Percentiles rank a stretch among this genome's conserved stretches.
Evolutionary conservation across 2,888 invertebrate genomes (phyloP).

Genomic region (Spodoptera picta): DNA sequence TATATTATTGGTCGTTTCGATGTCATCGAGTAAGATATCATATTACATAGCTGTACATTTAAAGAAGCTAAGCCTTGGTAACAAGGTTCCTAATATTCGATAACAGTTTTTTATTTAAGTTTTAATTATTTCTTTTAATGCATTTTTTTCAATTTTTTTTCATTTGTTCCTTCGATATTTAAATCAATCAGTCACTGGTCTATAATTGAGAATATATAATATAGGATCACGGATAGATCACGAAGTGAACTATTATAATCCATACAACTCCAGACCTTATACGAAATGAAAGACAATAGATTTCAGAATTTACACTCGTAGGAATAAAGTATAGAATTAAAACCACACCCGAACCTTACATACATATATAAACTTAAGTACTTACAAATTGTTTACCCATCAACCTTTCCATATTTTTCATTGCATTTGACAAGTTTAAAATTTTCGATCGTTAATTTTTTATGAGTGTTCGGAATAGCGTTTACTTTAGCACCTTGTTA

Average conservation of each 20-base stretch:
- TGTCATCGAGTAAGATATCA: slow-evolving; percentile 29
- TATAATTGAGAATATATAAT: too few relatives aligned
- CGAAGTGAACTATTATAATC: too few relatives aligned
- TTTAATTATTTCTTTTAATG: background rate
- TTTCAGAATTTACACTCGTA: too few relatives aligned
- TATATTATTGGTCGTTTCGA: slow-evolving; percentile 19
- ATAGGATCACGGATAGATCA: too few relatives aligned
- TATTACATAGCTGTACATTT: slow-evolving; percentile 17
- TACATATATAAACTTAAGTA: slow-evolving; percentile 4
- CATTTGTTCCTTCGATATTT: too few relatives aligned
- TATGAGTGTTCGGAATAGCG: slow-evolving; percentile 77
- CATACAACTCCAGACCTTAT: slow-evolving; percentile 2
- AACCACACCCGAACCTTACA: background rate
- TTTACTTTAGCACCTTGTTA: slow-evolving; percentile 85
- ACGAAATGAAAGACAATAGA: too few relatives aligned
- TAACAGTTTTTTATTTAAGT: slow-evolving; percentile 9
- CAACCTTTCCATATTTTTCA: slow-evolving; percentile 57
- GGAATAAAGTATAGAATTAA: too few relatives aligned
- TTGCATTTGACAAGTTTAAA: slow-evolving; percentile 68
- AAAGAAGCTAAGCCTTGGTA: slow-evolving; percentile 21
- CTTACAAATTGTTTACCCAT: slow-evolving; percentile 37
- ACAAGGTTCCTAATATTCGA: slow-evolving; percentile 18
- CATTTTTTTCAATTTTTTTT: slow-evolving; percentile 6
- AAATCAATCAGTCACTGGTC: too few relatives aligned
- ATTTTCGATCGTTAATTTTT: slow-evolving; percentile 74